Conservation (phyloP, 37 sponge, comb jelly and placozoan genomes). For the Eunapius fragilis region DNA sequence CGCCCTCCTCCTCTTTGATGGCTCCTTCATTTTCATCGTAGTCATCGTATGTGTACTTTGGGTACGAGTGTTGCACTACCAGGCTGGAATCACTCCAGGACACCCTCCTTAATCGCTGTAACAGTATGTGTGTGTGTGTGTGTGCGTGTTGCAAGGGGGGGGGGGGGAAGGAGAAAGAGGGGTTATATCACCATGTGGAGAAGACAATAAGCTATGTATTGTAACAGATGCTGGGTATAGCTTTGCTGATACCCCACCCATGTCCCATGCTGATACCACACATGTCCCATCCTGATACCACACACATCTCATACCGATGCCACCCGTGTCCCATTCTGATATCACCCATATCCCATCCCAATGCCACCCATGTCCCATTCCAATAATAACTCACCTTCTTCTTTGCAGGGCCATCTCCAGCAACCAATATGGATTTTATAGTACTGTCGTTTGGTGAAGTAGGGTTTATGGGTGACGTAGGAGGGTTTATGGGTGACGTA, state of each 20-base stretch:
- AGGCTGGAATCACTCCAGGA: slow-evolving; percentile 63
- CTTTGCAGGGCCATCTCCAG: neutral
- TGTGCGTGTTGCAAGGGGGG: too few relatives aligned
- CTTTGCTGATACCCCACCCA: too few relatives aligned
- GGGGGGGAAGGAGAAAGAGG: too few relatives aligned
- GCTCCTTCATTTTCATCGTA: slow-evolving; percentile 46
- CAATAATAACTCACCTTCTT: neutral
- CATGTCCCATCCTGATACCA: too few relatives aligned
- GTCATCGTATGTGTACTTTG: slow-evolving; percentile 74
- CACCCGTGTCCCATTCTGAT: too few relatives aligned
- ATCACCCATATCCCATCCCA: neutral
- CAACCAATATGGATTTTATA: neutral
- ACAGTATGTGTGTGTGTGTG: neutral
- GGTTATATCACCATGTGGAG: too few relatives aligned
- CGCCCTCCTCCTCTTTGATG: neutral
- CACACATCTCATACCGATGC: too few relatives aligned
- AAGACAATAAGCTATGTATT: too few relatives aligned
- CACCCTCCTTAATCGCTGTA: slow-evolving; percentile 40
- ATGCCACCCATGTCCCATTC: neutral
- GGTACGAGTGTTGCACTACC: slow-evolving; percentile 43
- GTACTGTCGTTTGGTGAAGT: neutral
- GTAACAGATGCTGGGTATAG: too few relatives aligned
- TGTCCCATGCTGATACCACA: too few relatives aligned
- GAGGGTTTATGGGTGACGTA: too few relatives aligned
- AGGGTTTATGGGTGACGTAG: neutral